phyloP scores from a whole-genome alignment of 2,797 vertebrate species.

The Peromyscus eremicus region DNA sequence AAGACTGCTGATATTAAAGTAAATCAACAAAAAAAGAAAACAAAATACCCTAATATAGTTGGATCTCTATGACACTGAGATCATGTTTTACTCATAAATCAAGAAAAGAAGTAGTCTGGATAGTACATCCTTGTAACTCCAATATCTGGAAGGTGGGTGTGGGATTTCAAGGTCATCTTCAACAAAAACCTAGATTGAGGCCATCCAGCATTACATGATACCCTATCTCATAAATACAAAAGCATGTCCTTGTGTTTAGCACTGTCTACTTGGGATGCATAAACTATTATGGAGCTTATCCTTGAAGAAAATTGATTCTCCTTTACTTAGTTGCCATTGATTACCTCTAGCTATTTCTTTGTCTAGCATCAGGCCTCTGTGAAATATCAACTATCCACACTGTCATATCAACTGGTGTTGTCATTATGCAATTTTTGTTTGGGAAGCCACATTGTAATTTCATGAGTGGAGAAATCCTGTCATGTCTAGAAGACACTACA shows the following conservation, averaged over 20 bases:
- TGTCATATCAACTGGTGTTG: not conserved
- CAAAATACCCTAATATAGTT: not conserved
- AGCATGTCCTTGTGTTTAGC: not conserved
- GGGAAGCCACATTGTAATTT: not conserved
- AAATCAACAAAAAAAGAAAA: not conserved
- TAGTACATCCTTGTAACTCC: not conserved
- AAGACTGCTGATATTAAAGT: not conserved
- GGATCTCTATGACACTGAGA: not conserved
- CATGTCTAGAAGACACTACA: not conserved
- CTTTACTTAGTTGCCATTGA: too few species aligned
- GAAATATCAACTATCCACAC: not conserved
- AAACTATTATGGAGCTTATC: not conserved
- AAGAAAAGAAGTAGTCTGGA: not conserved
- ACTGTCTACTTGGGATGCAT: too few species aligned
- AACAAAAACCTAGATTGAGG: not conserved
- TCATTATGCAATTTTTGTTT: not conserved
- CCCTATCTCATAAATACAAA: not conserved
- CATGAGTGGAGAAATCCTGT: not conserved
- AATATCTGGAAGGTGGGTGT: too few species aligned
- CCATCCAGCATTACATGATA: not conserved
- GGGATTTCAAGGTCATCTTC: not conserved
- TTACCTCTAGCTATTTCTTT: too few species aligned
- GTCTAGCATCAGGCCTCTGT: not conserved
- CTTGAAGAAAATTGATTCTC: not conserved
- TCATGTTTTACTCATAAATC: conserved; percentile 8